A percentile compares a stretch with the other conserved stretches of the same genome.
These are phyloP conservation scores for Campylorhamphus procurvoides DNA, from an alignment of 2,113 vertebrate species.

Conservation along the genomic window DNA sequence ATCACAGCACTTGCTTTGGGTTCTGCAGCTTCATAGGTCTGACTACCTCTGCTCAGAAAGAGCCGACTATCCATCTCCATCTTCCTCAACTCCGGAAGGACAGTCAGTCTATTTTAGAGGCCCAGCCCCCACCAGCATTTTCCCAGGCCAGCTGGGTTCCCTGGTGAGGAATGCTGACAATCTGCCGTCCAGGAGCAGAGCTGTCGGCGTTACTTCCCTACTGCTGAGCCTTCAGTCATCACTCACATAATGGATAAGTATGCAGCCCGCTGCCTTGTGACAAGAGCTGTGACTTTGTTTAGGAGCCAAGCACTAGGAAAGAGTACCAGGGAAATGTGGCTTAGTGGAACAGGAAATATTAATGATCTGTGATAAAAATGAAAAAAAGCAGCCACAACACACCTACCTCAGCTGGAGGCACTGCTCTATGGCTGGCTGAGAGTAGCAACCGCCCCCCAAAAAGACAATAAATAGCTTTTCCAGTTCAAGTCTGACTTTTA, in stretches of 20 bases:
- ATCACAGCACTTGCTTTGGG: rapidly evolving
- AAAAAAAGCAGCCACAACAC: not conserved
- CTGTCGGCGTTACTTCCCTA: slow-evolving; percentile 70
- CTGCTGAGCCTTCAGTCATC: slow-evolving; percentile 63
- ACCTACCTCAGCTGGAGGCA: not conserved
- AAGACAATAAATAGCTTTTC: not conserved
- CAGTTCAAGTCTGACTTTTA: not conserved
- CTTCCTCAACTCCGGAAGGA: not conserved
- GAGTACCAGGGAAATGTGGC: slow-evolving; percentile 40
- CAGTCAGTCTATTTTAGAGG: not conserved
- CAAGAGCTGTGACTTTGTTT: slow-evolving; percentile 65
- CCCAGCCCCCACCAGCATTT: slow-evolving; percentile 45
- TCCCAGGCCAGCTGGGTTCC: slow-evolving; percentile 66
- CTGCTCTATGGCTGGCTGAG: not conserved
- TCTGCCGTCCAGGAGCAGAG: slow-evolving; percentile 44
- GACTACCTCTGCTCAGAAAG: not conserved
- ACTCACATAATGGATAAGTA: slow-evolving; percentile 46
- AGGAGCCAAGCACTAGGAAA: slow-evolving; percentile 67
- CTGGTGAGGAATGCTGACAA: slow-evolving; percentile 76
- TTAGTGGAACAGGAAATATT: slow-evolving; percentile 68
- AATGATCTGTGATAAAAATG: slow-evolving; percentile 34
- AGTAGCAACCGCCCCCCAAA: not conserved
- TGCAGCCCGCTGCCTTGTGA: slow-evolving; percentile 66
- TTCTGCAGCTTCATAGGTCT: not conserved
- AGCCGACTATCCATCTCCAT: not conserved